Percentiles rank a stretch among this genome's conserved stretches.
phyloP scores from a whole-genome alignment of 2,113 vertebrate genomes.

The Grammomys surdaster region DNA sequence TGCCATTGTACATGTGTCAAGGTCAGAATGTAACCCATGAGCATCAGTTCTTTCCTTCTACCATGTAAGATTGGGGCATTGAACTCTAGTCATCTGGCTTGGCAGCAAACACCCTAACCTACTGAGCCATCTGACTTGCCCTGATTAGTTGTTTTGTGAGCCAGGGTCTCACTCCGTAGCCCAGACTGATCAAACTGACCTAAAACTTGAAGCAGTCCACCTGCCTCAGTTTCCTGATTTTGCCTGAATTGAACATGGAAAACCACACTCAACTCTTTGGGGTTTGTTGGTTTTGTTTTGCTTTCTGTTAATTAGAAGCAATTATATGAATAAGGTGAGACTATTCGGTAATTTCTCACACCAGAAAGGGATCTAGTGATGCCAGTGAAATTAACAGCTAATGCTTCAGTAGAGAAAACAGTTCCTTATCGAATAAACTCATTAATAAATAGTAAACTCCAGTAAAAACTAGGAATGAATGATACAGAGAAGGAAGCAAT shows the following conservation, averaged over 20 bases:
- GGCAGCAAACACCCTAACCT: too few relatives aligned
- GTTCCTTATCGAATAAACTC: background rate
- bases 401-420: background rate
- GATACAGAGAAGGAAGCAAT: background rate
- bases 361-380: background rate
- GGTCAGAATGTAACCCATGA: background rate
- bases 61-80: background rate
- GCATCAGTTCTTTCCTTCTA: background rate
- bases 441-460: background rate
- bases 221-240: background rate
- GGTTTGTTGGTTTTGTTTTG: background rate
- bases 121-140: background rate
- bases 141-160: background rate
- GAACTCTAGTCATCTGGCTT: background rate
- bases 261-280: too few relatives aligned
- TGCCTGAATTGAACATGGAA: background rate
- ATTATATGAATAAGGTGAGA: slow-evolving; percentile 19
- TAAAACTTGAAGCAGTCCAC: background rate
- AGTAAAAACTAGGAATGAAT: background rate
- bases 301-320: background rate
- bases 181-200: background rate
- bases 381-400: slow-evolving; percentile 22
- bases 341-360: background rate
- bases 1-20: background rate
- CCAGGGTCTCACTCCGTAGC: background rate